Conservation (phyloP, 2,113 vertebrate genomes). For the Thryonomys swinderianus region DNA sequence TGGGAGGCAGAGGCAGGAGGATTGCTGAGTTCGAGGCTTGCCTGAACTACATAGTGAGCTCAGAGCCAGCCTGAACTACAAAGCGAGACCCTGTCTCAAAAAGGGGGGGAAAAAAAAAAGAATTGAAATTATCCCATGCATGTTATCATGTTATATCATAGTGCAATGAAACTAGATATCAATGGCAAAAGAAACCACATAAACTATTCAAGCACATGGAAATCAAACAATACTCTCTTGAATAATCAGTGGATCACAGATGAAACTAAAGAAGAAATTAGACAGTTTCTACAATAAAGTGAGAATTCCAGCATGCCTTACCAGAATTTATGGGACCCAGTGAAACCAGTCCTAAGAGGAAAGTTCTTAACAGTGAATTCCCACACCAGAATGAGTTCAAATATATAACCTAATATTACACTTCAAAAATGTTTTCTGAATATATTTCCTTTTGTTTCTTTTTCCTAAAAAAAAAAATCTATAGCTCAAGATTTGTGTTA, state of each 20-base stretch:
- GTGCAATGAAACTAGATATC: not conserved
- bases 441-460: not conserved
- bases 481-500: constrained; percentile 13
- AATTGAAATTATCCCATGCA: not conserved
- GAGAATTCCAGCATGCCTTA: not conserved
- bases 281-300: not conserved
- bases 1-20: no score
- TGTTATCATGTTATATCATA: not conserved
- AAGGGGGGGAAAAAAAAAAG: no score
- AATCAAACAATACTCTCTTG: not conserved
- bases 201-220: not conserved
- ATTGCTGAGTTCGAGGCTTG: no score
- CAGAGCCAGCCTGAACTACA: no score
- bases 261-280: not conserved
- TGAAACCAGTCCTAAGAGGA: not conserved
- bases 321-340: not conserved
- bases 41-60: no score
- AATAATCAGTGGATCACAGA: not conserved
- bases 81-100: no score
- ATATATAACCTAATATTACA: not conserved
- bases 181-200: not conserved
- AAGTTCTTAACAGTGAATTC: not conserved
- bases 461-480: not conserved
- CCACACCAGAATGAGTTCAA: not conserved
- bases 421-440: not conserved